Base-by-base conservation (phyloP, 2,888 invertebrate species). In the Argyresthia albistria region DNA sequence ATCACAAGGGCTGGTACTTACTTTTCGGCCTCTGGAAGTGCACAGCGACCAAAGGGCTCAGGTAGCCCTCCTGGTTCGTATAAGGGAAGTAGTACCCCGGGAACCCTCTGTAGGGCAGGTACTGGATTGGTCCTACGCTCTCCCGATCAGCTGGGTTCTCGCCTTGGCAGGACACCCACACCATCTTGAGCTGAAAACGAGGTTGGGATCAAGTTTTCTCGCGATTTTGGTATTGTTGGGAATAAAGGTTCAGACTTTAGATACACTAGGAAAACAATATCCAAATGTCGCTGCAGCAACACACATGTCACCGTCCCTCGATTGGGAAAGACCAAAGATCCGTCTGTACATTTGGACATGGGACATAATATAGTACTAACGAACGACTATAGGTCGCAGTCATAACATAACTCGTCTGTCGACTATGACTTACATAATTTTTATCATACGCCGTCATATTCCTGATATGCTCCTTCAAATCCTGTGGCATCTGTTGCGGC, bases 121-220 rank as follows among this genome's bases (percentile, higher is more conserved):
- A 97, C 56, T 91, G 88, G 57, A 98, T 89, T 1, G 93, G 92
- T 0, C 97, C 98, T 58, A 98, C 91, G 76, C 97, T 95, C 79
- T 98, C 98, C 55, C 93, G 89, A 81, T 98, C 98, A 0, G 95
- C 94, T 0, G 97, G 94, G 78, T 95, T 96, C 89, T 97, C 97
- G 48, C 98, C 98, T 65, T 95, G 93, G 74, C 98, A 99, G 7
- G 95, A 94, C 11, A 98, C 91, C 93, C 97, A 97, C 60, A 98
- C 91, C 64, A 95, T 95, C 69, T 95, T 92, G 57, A 94, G 78
- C 91, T 95, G 69, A 10, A 39, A 39, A n/a, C 10, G 8, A 39
- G 39, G n/a, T 25, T 6, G 25, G 25, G 25, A 6, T 25, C 25
- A 25, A 25, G 25, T 6, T 25, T 25, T 25, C 25, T 25, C 6